A percentile compares a stretch with the other conserved stretches of the same genome.
Conservation (phyloP, 2,797 vertebrate species). For the Bryconaethiops microstoma region DNA sequence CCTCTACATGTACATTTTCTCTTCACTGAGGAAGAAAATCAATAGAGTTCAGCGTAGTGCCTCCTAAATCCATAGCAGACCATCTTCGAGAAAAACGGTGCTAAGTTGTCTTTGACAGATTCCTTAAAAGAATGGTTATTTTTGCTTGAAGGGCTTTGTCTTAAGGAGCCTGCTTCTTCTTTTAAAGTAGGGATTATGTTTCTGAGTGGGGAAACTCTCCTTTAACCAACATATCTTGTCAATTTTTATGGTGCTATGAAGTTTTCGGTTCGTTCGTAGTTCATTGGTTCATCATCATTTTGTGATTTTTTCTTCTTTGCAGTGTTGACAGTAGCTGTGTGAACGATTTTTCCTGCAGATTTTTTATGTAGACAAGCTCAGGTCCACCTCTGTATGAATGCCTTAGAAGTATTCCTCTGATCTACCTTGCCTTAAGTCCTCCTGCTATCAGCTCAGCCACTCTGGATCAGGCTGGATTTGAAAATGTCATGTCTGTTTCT, state of each 20-base stretch:
- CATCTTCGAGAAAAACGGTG: background rate
- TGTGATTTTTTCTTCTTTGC: slow-evolving; percentile 2
- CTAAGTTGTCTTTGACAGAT: background rate
- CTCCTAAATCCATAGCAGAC: slow-evolving; percentile 15
- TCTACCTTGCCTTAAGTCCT: background rate
- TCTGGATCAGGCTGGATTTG: slow-evolving; percentile 13
- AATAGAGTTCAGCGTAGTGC: slow-evolving; percentile 9
- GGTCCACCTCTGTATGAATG: background rate
- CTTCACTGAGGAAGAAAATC: slow-evolving; percentile 1
- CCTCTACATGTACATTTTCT: slow-evolving; percentile 6
- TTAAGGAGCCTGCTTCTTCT: background rate
- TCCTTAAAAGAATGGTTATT: slow-evolving; percentile 1
- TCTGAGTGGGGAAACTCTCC: background rate
- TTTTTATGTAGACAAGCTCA: slow-evolving; percentile 2
- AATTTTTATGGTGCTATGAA: background rate
- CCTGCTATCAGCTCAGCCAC: slow-evolving; percentile 17
- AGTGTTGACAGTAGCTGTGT: slow-evolving; percentile 8
- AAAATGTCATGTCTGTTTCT: slow-evolving; percentile 31
- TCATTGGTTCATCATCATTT: background rate
- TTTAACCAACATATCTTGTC: slow-evolving; percentile 1
- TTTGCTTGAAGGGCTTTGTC: slow-evolving; percentile 1
- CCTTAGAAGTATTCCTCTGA: background rate
- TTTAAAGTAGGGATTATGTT: slow-evolving; percentile 2
- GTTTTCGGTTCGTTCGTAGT: background rate
- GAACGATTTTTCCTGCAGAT: background rate